These are phyloP conservation scores for Drosophila paramelanica DNA, from an alignment of 2,888 invertebrate species.

Conservation along the genomic window DNA sequence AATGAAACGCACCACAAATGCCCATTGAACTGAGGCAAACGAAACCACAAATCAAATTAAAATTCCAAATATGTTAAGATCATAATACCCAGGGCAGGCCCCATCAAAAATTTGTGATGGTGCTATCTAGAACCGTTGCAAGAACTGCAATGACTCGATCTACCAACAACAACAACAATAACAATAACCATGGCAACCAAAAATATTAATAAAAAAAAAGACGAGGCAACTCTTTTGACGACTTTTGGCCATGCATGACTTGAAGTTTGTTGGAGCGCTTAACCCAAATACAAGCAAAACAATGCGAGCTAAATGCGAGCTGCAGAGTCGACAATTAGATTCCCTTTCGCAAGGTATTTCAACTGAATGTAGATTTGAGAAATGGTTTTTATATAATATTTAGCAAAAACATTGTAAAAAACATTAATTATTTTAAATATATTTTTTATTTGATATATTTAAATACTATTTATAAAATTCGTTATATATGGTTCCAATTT, in stretches of 20 bases:
- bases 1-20: slow-evolving; percentile 62
- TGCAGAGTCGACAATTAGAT: background rate
- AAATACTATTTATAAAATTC: too few species aligned
- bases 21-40: slow-evolving; percentile 49
- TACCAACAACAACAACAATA: slow-evolving; percentile 27
- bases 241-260: slow-evolving; percentile 69
- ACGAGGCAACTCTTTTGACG: slow-evolving; percentile 49
- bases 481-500: too few species aligned
- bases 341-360: slow-evolving; percentile 3
- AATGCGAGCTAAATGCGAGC: background rate
- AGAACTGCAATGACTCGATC: slow-evolving; percentile 53
- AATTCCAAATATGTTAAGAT: slow-evolving; percentile 65
- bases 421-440: too few species aligned
- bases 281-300: slow-evolving; percentile 67
- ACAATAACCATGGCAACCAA: slow-evolving; percentile 29
- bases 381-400: too few species aligned
- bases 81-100: slow-evolving; percentile 26
- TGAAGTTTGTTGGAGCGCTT: slow-evolving; percentile 72
- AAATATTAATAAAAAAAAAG: slow-evolving; percentile 17
- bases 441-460: too few species aligned
- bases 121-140: slow-evolving; percentile 50
- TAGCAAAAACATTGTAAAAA: too few species aligned
- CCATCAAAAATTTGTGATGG: slow-evolving; percentile 44
- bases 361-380: background rate
- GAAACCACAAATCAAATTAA: slow-evolving; percentile 75